Percentiles rank a stretch among this genome's conserved stretches.
Evolutionary conservation across 1,140 invertebrate genomes (phyloP).

Genomic region (Diabrotica virgifera): DNA sequence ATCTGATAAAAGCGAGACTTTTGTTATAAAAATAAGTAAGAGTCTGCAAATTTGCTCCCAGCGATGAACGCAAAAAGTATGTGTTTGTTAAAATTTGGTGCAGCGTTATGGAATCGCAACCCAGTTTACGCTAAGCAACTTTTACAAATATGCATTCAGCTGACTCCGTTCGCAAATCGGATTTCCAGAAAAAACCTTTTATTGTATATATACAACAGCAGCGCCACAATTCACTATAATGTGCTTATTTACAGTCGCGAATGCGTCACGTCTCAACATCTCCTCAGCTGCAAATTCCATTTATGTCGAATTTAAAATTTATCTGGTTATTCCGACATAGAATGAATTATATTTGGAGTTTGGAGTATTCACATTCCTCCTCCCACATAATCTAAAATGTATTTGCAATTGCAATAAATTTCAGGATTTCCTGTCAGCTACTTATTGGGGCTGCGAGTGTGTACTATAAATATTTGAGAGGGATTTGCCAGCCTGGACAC

Average conservation of each 20-base stretch:
- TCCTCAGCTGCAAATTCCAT: constrained; percentile 15
- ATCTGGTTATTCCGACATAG: constrained; percentile 12
- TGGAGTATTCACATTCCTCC: constrained; percentile 14
- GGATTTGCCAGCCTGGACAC: constrained; percentile 25
- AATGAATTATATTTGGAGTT: constrained; percentile 16
- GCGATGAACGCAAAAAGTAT: too few relatives aligned
- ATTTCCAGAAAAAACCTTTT: background rate
- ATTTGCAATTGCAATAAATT: constrained; percentile 28
- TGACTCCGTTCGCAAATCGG: background rate
- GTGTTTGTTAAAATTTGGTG: too few relatives aligned
- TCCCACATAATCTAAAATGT: constrained; percentile 18
- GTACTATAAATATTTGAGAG: constrained; percentile 33
- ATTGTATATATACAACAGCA: constrained; percentile 1
- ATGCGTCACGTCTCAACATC: constrained; percentile 1
- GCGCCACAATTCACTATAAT: background rate
- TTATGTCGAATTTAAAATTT: constrained; percentile 18
- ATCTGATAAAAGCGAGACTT: too few relatives aligned
- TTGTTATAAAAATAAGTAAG: too few relatives aligned
- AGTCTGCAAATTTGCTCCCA: background rate
- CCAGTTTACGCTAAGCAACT: too few relatives aligned
- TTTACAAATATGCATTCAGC: background rate
- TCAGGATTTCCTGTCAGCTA: constrained; percentile 31
- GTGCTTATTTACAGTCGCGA: background rate
- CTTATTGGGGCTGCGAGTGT: constrained; percentile 24
- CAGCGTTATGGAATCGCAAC: too few relatives aligned